Base-by-base conservation (phyloP, 2,888 invertebrate species). In the Nemapogon koenigi region DNA sequence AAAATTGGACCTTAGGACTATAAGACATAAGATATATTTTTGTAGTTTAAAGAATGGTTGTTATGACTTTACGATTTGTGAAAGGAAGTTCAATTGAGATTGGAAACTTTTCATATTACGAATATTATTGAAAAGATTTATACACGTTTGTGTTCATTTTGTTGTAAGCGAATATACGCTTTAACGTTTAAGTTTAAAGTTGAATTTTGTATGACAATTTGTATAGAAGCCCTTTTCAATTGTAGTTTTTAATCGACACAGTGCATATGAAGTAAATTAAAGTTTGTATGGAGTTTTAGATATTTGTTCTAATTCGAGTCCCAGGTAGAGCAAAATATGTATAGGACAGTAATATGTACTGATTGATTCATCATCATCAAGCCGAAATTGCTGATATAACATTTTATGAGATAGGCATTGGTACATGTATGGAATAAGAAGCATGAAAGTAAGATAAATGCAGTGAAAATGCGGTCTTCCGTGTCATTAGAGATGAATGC, bases 41-140 rank as follows among this genome's bases (percentile, higher is more conserved):
- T 11, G 13, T 28, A 17, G 13, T 2, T 27, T 13, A n/a, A 33
- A 17, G 2, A 28, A 2, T 16, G n/a, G n/a, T n/a, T 3, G 15
- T 37, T 37, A 28, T 11, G 14, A 16, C 18, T 28, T 37, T 37
- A 11, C 15, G 16, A 6, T 10, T 8, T 3, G 8, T 7, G 25
- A 37, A 27, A 27, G 27, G 30, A 29, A 37, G 37, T 37, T 29
- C 37, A 37, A 37, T 37, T 37, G 37, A 37, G 37, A 29, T 37
- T 37, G 37, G 37, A 37, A 37, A 37, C 37, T 37, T 29, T 37
- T 37, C 29, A 37, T 29, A 37, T 37, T 37, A 29, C 29, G 37
- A 37, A 37, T 37, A 19, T 37, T 37, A 29, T 37, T 33, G 33
- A 33, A 29, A 29, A 29, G 37, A 37, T 29, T 37, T 29, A 29